A percentile compares a stretch with the other conserved stretches of the same genome.
Conservation (phyloP, 2,888 invertebrate genomes). For the Scaptomyza cyrtandrae region DNA sequence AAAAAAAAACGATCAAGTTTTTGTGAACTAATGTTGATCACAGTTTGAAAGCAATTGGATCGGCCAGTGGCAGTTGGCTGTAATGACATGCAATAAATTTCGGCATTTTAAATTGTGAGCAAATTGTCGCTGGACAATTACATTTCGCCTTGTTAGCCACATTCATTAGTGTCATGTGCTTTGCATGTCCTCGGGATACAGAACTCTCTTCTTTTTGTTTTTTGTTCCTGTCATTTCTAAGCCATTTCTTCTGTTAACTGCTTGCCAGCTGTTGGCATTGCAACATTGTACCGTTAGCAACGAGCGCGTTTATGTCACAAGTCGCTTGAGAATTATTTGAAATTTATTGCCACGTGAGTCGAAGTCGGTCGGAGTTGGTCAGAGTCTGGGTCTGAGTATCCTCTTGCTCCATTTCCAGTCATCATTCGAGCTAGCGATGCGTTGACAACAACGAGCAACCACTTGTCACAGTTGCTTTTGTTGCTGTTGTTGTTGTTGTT, state of each 20-base stretch:
- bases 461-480: slow-evolving; percentile 28
- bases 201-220: slow-evolving; percentile 4
- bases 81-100: slow-evolving; percentile 50
- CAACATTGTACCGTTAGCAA: slow-evolving; percentile 47
- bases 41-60: slow-evolving; percentile 52
- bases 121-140: slow-evolving; percentile 71
- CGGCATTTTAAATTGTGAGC: slow-evolving; percentile 46
- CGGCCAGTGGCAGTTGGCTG: slow-evolving; percentile 29
- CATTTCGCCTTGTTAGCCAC: slow-evolving; percentile 45
- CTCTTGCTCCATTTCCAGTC: slow-evolving; percentile 70
- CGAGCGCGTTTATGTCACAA: slow-evolving; percentile 58
- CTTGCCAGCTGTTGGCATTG: slow-evolving; percentile 30
- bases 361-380: background rate
- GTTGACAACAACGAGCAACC: slow-evolving; percentile 57
- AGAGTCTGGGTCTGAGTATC: slow-evolving; percentile 50
- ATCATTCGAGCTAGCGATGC: slow-evolving; percentile 58
- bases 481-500: slow-evolving; percentile 24
- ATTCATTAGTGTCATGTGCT: slow-evolving; percentile 70
- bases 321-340: slow-evolving; percentile 53
- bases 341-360: slow-evolving; percentile 68
- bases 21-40: slow-evolving; percentile 19
- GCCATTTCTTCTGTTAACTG: slow-evolving; percentile 34
- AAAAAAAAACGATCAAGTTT: slow-evolving; percentile 21
- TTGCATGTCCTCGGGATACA: slow-evolving; percentile 54
- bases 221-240: background rate